These are phyloP conservation scores for Argyra leucocephala DNA, from an alignment of 2,888 invertebrate species.

Conservation along the genomic window DNA sequence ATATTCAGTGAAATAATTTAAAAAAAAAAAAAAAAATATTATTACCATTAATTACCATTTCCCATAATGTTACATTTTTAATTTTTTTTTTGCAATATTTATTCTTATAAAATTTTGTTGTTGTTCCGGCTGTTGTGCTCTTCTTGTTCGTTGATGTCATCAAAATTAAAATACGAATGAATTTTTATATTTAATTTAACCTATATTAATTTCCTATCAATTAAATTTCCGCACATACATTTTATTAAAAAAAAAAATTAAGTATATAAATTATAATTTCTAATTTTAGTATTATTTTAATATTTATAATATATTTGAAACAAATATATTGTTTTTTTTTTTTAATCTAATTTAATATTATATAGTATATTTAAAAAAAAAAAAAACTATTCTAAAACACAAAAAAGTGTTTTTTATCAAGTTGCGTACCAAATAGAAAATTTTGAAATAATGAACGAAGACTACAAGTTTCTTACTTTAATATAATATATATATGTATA, in stretches of 20 bases:
- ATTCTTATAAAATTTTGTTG: no score
- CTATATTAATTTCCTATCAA: not conserved
- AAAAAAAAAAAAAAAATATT: no score
- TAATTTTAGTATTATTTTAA: not conserved
- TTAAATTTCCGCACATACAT: not conserved
- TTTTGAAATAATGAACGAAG: not conserved
- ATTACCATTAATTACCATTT: no score
- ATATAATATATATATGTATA: not conserved
- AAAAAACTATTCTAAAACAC: not conserved
- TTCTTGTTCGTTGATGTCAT: no score
- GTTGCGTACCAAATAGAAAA: not conserved
- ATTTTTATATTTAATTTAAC: not conserved
- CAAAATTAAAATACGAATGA: not conserved
- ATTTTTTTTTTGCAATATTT: no score
- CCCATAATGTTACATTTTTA: no score
- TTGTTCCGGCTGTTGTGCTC: no score
- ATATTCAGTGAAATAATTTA: no score
- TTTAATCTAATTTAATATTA: no score
- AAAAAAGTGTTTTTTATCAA: not conserved
- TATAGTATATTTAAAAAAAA: not conserved
- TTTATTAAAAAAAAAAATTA: not conserved
- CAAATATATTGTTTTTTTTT: slow-evolving; percentile 2
- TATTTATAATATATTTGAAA: not conserved
- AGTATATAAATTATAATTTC: not conserved
- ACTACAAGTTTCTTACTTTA: not conserved